A percentile compares a stretch with the other conserved stretches of the same genome.
Conservation (phyloP, 2,888 invertebrate species). For the Emmelina monodactyla region DNA sequence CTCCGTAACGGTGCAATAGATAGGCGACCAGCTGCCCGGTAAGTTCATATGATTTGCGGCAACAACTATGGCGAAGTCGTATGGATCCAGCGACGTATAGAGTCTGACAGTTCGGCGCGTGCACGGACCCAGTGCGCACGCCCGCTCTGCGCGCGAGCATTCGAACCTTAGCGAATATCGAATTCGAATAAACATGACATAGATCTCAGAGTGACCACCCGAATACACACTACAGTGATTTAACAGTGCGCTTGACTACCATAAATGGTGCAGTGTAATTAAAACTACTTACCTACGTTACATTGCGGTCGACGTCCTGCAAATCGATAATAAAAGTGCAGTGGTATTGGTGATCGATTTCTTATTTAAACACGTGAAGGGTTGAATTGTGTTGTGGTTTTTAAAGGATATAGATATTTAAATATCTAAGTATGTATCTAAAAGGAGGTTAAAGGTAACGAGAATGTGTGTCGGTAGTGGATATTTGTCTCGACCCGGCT, state of each 20-base stretch:
- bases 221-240: too few relatives aligned
- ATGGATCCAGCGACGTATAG: too few relatives aligned
- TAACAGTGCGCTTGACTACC: too few relatives aligned
- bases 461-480: neutral
- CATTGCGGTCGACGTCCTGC: conserved; percentile 31
- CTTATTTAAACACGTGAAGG: conserved; percentile 21
- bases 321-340: conserved; percentile 20
- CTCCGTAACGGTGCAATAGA: too few relatives aligned
- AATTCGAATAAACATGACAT: too few relatives aligned
- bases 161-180: too few relatives aligned
- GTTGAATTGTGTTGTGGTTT: neutral
- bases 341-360: conserved; percentile 18
- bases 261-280: neutral
- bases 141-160: neutral
- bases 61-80: too few relatives aligned
- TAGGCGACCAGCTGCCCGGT: neutral
- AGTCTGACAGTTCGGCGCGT: too few relatives aligned
- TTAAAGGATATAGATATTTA: neutral
- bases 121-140: neutral
- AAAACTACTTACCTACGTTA: conserved; percentile 22
- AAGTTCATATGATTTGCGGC: neutral
- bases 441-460: too few relatives aligned
- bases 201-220: too few relatives aligned
- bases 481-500: neutral
- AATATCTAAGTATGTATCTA: neutral